Base-by-base conservation (phyloP, 1,140 invertebrate species). In the Procambarus virginalis region DNA sequence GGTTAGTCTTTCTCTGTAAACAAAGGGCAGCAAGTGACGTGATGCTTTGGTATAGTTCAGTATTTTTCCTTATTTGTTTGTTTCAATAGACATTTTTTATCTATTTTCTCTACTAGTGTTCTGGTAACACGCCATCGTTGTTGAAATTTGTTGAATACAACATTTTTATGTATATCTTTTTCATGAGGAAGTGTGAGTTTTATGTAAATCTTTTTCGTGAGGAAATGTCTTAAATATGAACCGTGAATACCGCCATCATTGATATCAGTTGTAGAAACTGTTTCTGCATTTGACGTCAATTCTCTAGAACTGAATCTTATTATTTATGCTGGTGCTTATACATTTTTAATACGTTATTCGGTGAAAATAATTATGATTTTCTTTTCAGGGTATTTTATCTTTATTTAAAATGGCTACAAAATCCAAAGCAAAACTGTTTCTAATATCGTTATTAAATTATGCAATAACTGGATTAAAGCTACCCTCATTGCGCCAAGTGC, bases 401-500 rank as follows among this genome's bases (percentile, higher is more conserved):
- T 34, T 22, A 77, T n/a, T 22, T 77, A 77, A 12, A 77, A 77
- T 77, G 34, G 75, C 75, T 77, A 17, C 75, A 77, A 34, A 77
- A 77, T 77, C 75, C 75, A 77, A 22, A 77, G 22, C 9, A 77
- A 77, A 10, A n/a, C 9, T 77, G 75, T 77, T 12, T 22, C 75
- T 77, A 34, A 77, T 77, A 77, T 9, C 9, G n/a, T 77, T 22
- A 17, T 77, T 77, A 22, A 45, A 77, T 77, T 9, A 77, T 12
- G 75, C 34, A 22, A 77, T 77, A 12, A 77, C 75, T 12, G 75
- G 75, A 12, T 17, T 77, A 77, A 77, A 77, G 34, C 75, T 77
- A 22, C 75, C 75, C 22, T 77, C 75, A 77, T 77, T 77, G 75
- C 75, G 75, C 75, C 75, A 77, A 34, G 75, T 77, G 75, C 12